Base-by-base conservation (phyloP, 2,797 vertebrate species). In the Onychomys leucogaster region DNA sequence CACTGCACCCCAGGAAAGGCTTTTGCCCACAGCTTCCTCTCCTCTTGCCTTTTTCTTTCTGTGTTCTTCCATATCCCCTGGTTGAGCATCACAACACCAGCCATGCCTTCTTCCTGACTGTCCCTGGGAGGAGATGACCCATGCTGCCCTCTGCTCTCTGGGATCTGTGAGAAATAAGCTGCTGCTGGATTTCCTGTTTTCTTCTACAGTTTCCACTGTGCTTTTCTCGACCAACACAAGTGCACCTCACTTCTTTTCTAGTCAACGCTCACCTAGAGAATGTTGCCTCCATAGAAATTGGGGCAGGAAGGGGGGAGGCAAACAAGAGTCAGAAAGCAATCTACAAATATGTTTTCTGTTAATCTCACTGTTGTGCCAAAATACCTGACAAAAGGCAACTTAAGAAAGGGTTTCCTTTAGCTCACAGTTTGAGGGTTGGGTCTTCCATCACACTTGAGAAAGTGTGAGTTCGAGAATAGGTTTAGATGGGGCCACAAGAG, bases 381-480 rank as follows among this genome's bases (percentile, higher is more conserved):
- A 57, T 71, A 34, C 29, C 10, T 16, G 52, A 57, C 21, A n/a
- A 37, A 37, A 59, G 43, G n/a, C 16, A 55, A 29, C 34, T 37
- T 37, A 41, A 41, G 52, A 25, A 71, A 52, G 6, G 10, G 27
- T 43, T 59, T 43, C 52, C 32, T 57, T 32, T n/a, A 25, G 37
- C 17, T 75, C 52, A 41, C 17, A 43, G 8, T 88, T 34, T 76
- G 11, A 46, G 29, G 41, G 11, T 43, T 21, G 19, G 2, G 55
- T 59, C n/a, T 23, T 75, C 37, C 21, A 17, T 34, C 86, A 61
- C 12, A 37, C 49, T 73, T 29, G 67, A 49, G 9, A 10, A 59
- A 75, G 52, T 17, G 6, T 29, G n/a, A 23, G 0, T 0, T 2
- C 14, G 19, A 32, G n/a, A 69, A n/a, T 10, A 59, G 16, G 49